Percentiles rank a stretch among this genome's conserved stretches.
phyloP scores from a whole-genome alignment of 2,888 invertebrate genomes.

The Nebria brevicollis region DNA sequence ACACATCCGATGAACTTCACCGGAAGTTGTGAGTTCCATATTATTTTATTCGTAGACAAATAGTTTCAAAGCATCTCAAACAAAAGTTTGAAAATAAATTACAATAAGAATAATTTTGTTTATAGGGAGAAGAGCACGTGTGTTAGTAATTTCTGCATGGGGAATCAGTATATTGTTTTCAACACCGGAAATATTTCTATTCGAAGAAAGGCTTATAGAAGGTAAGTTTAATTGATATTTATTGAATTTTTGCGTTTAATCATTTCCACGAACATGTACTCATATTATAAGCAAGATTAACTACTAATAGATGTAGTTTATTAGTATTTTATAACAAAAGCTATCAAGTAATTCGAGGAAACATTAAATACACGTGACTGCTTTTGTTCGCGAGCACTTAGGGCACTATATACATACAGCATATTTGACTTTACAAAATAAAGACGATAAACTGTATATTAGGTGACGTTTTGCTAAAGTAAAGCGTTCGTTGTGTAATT shows the following conservation, averaged over 20 bases:
- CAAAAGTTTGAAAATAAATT: not conserved
- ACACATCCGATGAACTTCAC: slow-evolving; percentile 96
- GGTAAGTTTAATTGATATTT: slow-evolving; percentile 62
- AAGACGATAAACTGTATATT: not conserved
- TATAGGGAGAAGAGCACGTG: slow-evolving; percentile 85
- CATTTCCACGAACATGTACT: not conserved
- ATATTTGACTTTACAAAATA: not conserved
- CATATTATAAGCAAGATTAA: not conserved
- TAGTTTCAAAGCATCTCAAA: too few relatives aligned
- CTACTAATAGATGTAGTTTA: not conserved
- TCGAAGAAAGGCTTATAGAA: slow-evolving; percentile 82
- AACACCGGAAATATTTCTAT: slow-evolving; percentile 81
- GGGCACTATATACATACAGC: too few relatives aligned
- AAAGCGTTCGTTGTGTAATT: not conserved
- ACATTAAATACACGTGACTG: not conserved
- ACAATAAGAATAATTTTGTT: not conserved
- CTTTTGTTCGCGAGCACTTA: not conserved
- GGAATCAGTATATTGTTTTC: slow-evolving; percentile 83
- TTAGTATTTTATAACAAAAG: not conserved
- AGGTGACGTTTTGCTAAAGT: not conserved
- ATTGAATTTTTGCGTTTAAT: too few relatives aligned
- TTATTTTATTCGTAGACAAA: too few relatives aligned
- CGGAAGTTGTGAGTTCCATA: slow-evolving; percentile 83
- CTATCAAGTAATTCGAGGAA: not conserved
- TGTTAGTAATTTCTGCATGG: slow-evolving; percentile 85